Percentiles rank a stretch among this genome's conserved stretches.
Evolutionary conservation across 1,140 invertebrate species (phyloP).

Genomic region (Frieseomelitta varia): DNA sequence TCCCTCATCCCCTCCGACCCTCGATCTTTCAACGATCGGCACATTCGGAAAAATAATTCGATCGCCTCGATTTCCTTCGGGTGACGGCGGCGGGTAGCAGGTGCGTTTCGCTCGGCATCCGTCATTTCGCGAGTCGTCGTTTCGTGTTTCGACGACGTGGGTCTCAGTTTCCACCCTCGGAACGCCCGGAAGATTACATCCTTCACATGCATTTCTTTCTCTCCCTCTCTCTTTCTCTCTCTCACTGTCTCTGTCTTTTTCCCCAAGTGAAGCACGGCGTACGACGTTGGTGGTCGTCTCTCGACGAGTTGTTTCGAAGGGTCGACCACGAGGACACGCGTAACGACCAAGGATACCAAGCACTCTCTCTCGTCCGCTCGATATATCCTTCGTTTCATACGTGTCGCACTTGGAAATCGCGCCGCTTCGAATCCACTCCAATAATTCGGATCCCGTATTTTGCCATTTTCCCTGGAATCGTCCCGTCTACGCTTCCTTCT

Average conservation of each 20-base stretch:
- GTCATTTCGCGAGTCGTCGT: conserved; percentile 46
- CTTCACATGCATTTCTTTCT: conserved; percentile 30
- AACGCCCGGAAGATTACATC: conserved; percentile 38
- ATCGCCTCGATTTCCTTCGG: conserved; percentile 33
- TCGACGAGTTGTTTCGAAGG: background rate
- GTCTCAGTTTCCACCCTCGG: conserved; percentile 30
- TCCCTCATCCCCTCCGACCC: background rate
- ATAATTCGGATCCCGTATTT: conserved; percentile 68
- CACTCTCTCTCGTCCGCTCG: background rate
- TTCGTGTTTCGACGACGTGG: conserved; percentile 33
- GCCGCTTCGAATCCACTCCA: conserved; percentile 47
- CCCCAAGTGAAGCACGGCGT: background rate
- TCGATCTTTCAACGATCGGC: conserved; percentile 29
- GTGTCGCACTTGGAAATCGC: conserved; percentile 64
- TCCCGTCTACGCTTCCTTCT: conserved; percentile 28
- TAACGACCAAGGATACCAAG: conserved; percentile 30
- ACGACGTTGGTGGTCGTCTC: background rate
- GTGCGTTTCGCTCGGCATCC: conserved; percentile 36
- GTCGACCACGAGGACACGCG: conserved; percentile 23
- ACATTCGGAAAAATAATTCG: conserved; percentile 41
- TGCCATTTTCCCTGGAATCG: conserved; percentile 59
- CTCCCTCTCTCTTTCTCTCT: no score
- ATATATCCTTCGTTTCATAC: conserved; percentile 52
- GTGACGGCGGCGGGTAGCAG: conserved; percentile 34
- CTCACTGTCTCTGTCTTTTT: no score